Evolutionary conservation across 2,888 invertebrate species (phyloP).

Genomic region (Microdon myrmicae): DNA sequence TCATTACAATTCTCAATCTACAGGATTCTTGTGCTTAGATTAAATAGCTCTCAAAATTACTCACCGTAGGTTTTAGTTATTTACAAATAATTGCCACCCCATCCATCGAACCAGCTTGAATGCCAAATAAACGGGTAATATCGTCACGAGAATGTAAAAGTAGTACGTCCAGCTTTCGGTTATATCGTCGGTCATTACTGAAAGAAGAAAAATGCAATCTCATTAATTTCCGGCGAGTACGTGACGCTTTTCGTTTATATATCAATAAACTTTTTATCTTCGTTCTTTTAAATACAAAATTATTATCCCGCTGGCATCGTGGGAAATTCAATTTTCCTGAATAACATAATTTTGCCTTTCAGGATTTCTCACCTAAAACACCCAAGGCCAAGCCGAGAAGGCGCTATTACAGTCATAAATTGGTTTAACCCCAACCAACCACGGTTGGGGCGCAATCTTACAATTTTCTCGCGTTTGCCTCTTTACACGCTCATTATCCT

Average conservation of each 20-base stretch:
- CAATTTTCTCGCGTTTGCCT: conserved; percentile 28
- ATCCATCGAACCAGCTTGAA: conserved; percentile 67
- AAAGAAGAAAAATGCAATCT: conserved; percentile 31
- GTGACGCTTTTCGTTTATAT: too few species aligned
- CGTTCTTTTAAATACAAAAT: conserved; percentile 20
- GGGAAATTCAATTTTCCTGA: background rate
- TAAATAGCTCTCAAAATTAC: too few species aligned
- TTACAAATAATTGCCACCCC: conserved; percentile 67
- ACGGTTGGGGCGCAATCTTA: background rate
- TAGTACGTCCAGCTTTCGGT: conserved; percentile 65
- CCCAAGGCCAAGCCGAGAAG: conserved; percentile 6
- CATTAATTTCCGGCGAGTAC: too few species aligned
- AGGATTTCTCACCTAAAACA: conserved; percentile 9
- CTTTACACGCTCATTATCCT: conserved; percentile 34
- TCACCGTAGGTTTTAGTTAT: conserved; percentile 63
- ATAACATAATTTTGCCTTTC: conserved; percentile 29
- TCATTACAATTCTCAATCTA: too few species aligned
- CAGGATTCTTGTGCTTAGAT: too few species aligned
- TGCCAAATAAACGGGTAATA: conserved; percentile 66
- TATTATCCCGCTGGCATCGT: conserved; percentile 4
- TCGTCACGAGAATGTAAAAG: conserved; percentile 63
- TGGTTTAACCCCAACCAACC: conserved; percentile 11
- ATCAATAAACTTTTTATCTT: too few species aligned
- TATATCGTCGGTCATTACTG: conserved; percentile 67
- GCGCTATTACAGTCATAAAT: conserved; percentile 5